phyloP scores from a whole-genome alignment of 2,888 invertebrate species.

The Tuberolachnus salignus region DNA sequence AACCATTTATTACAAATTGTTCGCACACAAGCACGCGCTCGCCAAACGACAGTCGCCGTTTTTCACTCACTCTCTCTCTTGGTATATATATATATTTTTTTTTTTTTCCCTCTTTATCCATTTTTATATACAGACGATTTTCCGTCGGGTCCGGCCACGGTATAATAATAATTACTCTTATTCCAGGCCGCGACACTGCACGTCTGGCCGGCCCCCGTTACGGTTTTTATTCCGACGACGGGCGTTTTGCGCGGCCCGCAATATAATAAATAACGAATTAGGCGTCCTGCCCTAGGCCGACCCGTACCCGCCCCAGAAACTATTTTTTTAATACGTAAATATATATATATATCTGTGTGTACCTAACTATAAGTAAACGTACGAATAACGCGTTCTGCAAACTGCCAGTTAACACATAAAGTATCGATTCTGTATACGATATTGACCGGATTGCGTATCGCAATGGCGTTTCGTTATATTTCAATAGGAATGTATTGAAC shows the following conservation, averaged over 20 bases:
- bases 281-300: too few relatives aligned
- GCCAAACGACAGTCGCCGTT: constrained; percentile 29
- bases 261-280: too few relatives aligned
- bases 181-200: not conserved
- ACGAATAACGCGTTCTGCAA: too few relatives aligned
- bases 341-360: too few relatives aligned
- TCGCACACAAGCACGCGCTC: constrained; percentile 32
- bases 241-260: not conserved
- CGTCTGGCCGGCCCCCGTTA: not conserved
- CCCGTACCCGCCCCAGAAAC: too few relatives aligned
- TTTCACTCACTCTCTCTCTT: not conserved
- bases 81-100: not conserved
- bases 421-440: too few relatives aligned
- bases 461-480: too few relatives aligned
- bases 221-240: constrained; percentile 4
- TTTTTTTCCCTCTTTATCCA: not conserved
- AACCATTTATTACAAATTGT: constrained; percentile 51
- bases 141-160: constrained; percentile 1
- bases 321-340: too few relatives aligned
- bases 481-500: too few relatives aligned
- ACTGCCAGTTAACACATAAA: too few relatives aligned
- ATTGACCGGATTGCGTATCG: too few relatives aligned
- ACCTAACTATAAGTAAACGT: too few relatives aligned
- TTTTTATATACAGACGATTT: not conserved
- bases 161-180: constrained; percentile 34